Percentiles rank a stretch among this genome's conserved stretches.
Evolutionary conservation across 2,888 invertebrate genomes (phyloP).

Genomic region (Choreutis nemorana): DNA sequence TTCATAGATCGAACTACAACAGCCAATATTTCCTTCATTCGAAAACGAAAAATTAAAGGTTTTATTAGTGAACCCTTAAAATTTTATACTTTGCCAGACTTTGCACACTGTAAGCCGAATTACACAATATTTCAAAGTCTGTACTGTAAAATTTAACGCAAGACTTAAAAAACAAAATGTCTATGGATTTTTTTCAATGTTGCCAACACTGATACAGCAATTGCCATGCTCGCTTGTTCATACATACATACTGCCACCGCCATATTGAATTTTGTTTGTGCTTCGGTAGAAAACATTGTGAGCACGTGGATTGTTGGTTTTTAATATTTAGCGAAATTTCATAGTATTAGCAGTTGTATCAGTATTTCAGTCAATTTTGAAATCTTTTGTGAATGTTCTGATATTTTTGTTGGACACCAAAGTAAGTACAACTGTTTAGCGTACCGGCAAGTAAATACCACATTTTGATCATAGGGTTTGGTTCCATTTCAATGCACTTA

Average conservation of each 20-base stretch:
- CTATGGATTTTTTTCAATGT: slow-evolving; percentile 17
- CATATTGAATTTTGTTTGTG: slow-evolving; percentile 73
- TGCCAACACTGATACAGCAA: no score
- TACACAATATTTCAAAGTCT: no score
- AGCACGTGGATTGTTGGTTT: slow-evolving; percentile 71
- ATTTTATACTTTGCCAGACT: no score
- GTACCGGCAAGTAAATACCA: slow-evolving; percentile 42
- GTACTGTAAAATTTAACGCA: no score
- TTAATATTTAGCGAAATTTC: slow-evolving; percentile 46
- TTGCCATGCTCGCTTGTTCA: no score
- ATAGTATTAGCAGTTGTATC: slow-evolving; percentile 39
- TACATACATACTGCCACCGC: slow-evolving; percentile 29
- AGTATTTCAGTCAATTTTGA: slow-evolving; percentile 23
- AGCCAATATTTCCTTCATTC: no score
- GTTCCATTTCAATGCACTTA: slow-evolving; percentile 15
- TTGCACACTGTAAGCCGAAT: no score
- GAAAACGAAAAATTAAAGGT: no score
- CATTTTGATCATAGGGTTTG: slow-evolving; percentile 30
- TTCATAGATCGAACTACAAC: no score
- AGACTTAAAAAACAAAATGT: no score
- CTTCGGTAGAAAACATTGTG: slow-evolving; percentile 70
- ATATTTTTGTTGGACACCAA: slow-evolving; percentile 29
- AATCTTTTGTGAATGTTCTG: slow-evolving; percentile 22
- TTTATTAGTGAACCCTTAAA: no score
- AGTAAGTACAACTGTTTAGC: slow-evolving; percentile 37